Base-by-base conservation (phyloP, 2,113 vertebrate genomes). In the Ranitomeya imitator region DNA sequence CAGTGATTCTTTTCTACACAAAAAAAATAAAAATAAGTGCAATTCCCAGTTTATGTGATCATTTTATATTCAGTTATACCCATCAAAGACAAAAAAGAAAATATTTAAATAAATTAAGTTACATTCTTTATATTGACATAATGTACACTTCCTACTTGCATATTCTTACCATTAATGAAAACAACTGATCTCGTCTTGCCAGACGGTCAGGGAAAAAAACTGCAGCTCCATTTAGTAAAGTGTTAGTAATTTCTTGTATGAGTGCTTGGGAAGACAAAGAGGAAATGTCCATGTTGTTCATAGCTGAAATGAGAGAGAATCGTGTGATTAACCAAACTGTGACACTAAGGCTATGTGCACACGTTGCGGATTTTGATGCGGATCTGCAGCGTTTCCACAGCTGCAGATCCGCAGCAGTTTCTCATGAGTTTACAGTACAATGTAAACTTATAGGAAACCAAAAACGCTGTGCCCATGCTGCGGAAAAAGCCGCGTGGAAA, bases 131-230 rank as follows among this genome's bases (percentile, higher is more conserved):
- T 11, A 57, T 0, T 57, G 55, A 57, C 0, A 9, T 57, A 57
- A 9, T 57, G 12, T 7, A 57, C 12, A 21, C 61, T 63, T 63
- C 61, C 18, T 21, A 63, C 18, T 63, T 63, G 16, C 11, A 55
- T 69, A 86, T 71, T 15, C 90, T 93, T 93, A 99, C 98, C 98
- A 99, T 97, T 97, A 99, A 97, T 90, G 96, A 91, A 92, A 99
- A 99, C 89, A 99, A 97, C 89, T 96, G 97, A 83, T 96, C 94
- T 52, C 97, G 92, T 71, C 97, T 94, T 90, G 95, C 94, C 55
- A 94, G 94, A 90, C 97, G 96, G 85, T 98, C 96, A 13, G 97
- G 97, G 92, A 98, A 99, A 91, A 99, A 99, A 92, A 99, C 92
- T n/a, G 97, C 97, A 2, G 98, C 98, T 92, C 98, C 98, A 1